phyloP scores from a whole-genome alignment of 2,888 invertebrate genomes.

The Miltochrista miniata region DNA sequence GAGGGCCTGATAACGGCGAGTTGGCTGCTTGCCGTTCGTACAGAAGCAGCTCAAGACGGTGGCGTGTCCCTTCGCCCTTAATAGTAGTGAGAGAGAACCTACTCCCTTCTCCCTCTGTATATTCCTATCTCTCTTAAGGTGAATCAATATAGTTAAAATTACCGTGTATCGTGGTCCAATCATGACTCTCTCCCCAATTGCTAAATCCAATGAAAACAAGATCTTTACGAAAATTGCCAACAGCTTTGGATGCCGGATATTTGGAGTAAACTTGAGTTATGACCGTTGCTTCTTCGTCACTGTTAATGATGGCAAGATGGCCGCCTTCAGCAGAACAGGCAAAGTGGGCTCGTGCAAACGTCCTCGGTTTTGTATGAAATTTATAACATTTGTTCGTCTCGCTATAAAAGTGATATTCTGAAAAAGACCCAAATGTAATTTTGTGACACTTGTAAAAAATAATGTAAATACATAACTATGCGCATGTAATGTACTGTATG shows the following conservation, averaged over 20 bases:
- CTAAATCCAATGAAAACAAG: conserved; percentile 39
- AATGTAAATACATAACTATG: neutral
- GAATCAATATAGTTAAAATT: neutral
- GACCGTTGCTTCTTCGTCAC: conserved; percentile 36
- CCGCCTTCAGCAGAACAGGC: conserved; percentile 53
- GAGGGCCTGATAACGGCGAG: too few species aligned
- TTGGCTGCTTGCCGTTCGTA: too few species aligned
- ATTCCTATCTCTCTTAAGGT: neutral
- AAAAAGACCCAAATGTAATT: neutral
- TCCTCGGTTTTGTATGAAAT: conserved; percentile 44
- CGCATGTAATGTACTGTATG: neutral
- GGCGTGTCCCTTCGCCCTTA: too few species aligned
- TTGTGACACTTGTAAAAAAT: too few species aligned
- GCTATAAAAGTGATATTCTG: conserved; percentile 44
- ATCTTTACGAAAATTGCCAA: conserved; percentile 21
- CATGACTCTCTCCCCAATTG: conserved; percentile 41
- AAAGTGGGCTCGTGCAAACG: conserved; percentile 51
- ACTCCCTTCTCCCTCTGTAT: neutral
- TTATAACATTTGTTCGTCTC: conserved; percentile 56
- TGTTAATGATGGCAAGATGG: conserved; percentile 52
- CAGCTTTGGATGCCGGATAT: conserved; percentile 25
- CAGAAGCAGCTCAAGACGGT: too few species aligned
- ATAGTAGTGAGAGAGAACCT: neutral
- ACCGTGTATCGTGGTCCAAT: conserved; percentile 50
- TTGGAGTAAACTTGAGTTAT: conserved; percentile 34